Evolutionary conservation across 1,140 invertebrate genomes (phyloP), one percentile per base, ranked within the genome.

Genomic region (Pogonomyrmex californicus): DNA sequence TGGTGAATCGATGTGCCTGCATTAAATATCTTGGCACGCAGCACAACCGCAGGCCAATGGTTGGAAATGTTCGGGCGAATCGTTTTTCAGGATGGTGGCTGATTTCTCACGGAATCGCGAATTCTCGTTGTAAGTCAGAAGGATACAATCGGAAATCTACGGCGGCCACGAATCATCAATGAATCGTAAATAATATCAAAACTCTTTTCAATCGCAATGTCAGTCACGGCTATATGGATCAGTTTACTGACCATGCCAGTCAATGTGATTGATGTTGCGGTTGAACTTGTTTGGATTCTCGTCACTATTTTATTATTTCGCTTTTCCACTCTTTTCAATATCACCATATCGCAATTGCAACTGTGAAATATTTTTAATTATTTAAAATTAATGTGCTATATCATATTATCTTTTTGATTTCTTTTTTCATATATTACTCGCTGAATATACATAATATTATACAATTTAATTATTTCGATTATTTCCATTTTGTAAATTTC

Each of bases 1-100:
- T 73, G 78, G 89, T 79, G 87, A 92, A 93, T 93, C 92, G 92
- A 93, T 93, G 92, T 92, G 92, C 87, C 92, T 91, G 92, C 92
- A 93, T 93, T 92, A 93, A 93, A 92, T 91, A 93, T 93, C 87
- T 71, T 71, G 33, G 23, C 68, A 58, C 82, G 47, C 4, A 68
- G 76, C 56, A 7, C 49, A 83, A 83, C 54, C 54, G 68, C 68
- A 56, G 51, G 65, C 66, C 17, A 56, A 68, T 51, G 51, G 51
- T 66, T 70, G 58, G 47, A 47, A 65, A 78, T 30, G 73, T 56
- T 85, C 47, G 7, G 56, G 44, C 60, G 83, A 66, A 60, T 73
- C 66, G 30, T 44, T 65, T 60, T 83, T 47, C 79, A 6, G 38
- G 14, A 12, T 51, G 44, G 44, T 68, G 41, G 14, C 23, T 63